phyloP scores from a whole-genome alignment of 2,113 vertebrate genomes.

The Passer domesticus region DNA sequence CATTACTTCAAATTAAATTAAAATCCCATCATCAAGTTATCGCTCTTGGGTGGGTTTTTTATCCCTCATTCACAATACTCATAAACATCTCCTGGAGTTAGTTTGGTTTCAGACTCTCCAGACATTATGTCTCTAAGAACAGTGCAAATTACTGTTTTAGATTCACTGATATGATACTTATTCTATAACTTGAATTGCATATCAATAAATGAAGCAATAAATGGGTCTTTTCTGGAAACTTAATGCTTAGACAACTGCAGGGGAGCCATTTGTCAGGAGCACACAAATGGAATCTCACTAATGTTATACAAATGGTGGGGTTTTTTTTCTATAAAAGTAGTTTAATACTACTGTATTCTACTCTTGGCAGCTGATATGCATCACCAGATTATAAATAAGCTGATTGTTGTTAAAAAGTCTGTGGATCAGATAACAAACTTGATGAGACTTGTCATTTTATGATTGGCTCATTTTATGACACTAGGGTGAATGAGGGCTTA shows the following conservation, averaged over 20 bases:
- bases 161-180: not conserved
- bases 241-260: conserved; percentile 3
- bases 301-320: not conserved
- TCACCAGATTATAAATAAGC: not conserved
- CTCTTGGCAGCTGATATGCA: not conserved
- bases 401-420: conserved; percentile 35
- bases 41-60: not conserved
- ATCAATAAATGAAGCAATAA: conserved; percentile 54
- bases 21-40: conserved; percentile 42
- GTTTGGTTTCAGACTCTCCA: conserved; percentile 13
- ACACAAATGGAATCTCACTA: conserved; percentile 22
- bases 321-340: not conserved
- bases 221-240: conserved; percentile 29
- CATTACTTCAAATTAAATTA: conserved; percentile 66
- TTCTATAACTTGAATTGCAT: conserved; percentile 18
- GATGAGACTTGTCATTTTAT: not conserved
- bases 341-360: not conserved
- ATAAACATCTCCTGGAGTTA: conserved; percentile 3
- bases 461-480: not conserved
- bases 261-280: conserved; percentile 22
- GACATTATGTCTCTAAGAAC: not conserved
- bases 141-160: not conserved
- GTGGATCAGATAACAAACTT: conserved; percentile 10
- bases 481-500: not conserved
- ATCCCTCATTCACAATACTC: not conserved